These are phyloP conservation scores for Hirudinaria manillensis DNA, from an alignment of 2,888 invertebrate species.

Conservation along the genomic window DNA sequence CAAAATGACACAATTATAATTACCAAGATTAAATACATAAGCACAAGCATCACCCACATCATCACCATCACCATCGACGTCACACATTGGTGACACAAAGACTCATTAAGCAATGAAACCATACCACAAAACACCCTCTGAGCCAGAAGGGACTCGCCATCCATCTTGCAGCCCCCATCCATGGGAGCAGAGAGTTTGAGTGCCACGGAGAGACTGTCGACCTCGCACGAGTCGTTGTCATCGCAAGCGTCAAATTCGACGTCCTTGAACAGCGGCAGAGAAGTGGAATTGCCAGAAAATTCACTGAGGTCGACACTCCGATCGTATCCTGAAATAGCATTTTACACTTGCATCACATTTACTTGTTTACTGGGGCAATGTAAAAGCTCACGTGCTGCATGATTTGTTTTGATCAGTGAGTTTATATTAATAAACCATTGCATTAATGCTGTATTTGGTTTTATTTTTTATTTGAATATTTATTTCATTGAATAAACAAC, in stretches of 20 bases:
- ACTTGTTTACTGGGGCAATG: too few species aligned
- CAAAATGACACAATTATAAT: background rate
- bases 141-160: background rate
- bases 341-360: too few species aligned
- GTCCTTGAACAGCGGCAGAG: background rate
- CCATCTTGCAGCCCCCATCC: background rate
- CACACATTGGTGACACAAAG: background rate
- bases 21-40: background rate
- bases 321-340: background rate
- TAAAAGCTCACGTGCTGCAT: too few species aligned
- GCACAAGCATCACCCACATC: background rate
- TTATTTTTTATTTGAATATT: too few species aligned
- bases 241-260: background rate
- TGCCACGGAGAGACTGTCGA: background rate
- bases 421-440: too few species aligned
- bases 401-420: too few species aligned
- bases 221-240: background rate
- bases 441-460: too few species aligned
- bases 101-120: background rate
- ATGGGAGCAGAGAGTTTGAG: background rate
- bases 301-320: background rate
- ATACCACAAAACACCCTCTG: background rate
- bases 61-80: constrained; percentile 3
- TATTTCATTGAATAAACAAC: too few species aligned
- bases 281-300: constrained; percentile 1